Evolutionary conservation across 2,888 invertebrate genomes (phyloP).

Genomic region (Dryococelus australis): DNA sequence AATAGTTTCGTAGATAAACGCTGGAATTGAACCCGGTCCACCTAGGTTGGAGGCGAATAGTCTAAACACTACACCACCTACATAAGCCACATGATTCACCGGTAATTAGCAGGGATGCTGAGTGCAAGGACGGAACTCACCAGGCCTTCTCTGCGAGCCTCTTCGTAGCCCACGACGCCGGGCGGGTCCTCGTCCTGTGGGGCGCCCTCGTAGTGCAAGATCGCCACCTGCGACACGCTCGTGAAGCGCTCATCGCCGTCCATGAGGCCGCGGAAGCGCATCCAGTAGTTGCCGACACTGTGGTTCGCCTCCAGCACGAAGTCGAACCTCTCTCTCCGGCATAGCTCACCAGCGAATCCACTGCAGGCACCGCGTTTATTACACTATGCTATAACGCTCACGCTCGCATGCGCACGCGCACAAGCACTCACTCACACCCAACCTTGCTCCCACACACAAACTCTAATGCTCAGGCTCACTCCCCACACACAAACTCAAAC

Average conservation of each 20-base stretch:
- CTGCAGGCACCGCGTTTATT: conserved; percentile 52
- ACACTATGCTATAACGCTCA: too few species aligned
- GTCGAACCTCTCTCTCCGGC: conserved; percentile 91
- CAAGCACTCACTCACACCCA: too few species aligned
- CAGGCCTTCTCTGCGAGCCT: conserved; percentile 57
- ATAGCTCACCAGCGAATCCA: conserved; percentile 75
- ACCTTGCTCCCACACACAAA: too few species aligned
- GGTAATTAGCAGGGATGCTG: neutral
- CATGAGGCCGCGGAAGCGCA: conserved; percentile 83
- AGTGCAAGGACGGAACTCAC: conserved; percentile 31
- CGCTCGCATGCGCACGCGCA: too few species aligned
- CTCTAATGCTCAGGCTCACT: too few species aligned
- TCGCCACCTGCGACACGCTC: conserved; percentile 72
- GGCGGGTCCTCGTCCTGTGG: conserved; percentile 64
- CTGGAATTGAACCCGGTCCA: too few species aligned
- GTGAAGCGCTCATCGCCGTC: conserved; percentile 81
- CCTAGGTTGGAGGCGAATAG: too few species aligned
- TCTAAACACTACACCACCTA: too few species aligned
- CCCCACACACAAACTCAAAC: too few species aligned
- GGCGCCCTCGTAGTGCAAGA: conserved; percentile 72
- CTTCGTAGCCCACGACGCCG: conserved; percentile 68
- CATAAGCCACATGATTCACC: too few species aligned
- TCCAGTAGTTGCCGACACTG: conserved; percentile 79
- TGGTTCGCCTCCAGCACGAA: conserved; percentile 79
- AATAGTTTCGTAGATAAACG: too few species aligned